phyloP scores from a whole-genome alignment of 2,113 vertebrate species.

The Halcyon senegalensis region DNA sequence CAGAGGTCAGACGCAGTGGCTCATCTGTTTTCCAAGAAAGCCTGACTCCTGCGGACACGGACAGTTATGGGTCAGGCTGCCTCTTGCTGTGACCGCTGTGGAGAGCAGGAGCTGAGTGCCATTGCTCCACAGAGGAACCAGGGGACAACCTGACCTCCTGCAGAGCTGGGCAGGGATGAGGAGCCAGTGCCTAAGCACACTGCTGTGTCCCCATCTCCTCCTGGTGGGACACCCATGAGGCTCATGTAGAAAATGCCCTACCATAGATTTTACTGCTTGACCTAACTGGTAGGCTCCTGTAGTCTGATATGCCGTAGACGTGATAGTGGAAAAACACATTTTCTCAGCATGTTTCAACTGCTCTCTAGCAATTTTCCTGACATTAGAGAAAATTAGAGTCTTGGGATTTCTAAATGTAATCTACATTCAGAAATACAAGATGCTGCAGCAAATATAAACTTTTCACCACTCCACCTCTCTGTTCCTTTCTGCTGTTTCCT shows the following conservation, averaged over 20 bases:
- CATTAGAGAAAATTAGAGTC: neutral
- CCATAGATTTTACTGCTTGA: neutral
- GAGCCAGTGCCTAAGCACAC: neutral
- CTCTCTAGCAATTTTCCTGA: neutral
- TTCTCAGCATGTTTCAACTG: neutral
- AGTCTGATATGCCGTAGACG: neutral
- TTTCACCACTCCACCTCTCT: neutral
- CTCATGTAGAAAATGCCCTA: rapidly evolving
- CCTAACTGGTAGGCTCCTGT: neutral
- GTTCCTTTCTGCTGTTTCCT: neutral
- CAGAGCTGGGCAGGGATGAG: neutral
- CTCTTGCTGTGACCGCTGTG: rapidly evolving
- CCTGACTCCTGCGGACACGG: neutral
- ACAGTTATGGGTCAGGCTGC: neutral
- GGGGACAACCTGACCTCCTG: rapidly evolving
- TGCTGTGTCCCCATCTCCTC: neutral
- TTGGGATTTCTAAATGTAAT: neutral
- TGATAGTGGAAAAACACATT: neutral
- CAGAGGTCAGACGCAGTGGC: neutral
- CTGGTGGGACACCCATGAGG: rapidly evolving
- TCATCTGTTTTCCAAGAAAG: neutral
- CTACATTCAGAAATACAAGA: neutral
- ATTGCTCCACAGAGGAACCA: neutral
- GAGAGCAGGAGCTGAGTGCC: neutral
- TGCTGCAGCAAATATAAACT: neutral